phyloP scores from a whole-genome alignment of 1,140 invertebrate species.

The Pseudobourletiella spinata region DNA sequence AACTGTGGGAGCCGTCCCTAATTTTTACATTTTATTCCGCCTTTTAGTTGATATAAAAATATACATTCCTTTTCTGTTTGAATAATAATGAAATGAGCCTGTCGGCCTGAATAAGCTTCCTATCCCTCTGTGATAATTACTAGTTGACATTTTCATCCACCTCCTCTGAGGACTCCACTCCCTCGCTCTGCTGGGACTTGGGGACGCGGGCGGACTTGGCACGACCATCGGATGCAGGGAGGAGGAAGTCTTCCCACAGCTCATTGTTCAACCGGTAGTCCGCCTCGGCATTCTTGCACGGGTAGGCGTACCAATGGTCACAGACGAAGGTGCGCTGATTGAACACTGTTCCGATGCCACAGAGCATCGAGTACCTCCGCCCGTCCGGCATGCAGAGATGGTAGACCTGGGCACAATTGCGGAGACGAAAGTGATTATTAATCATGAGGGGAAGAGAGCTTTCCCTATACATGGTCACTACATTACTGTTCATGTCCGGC shows the following conservation, averaged over 20 bases:
- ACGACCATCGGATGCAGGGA: neutral
- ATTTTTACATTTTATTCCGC: no score
- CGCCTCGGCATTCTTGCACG: slow-evolving; percentile 24
- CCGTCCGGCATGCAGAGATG: slow-evolving; percentile 33
- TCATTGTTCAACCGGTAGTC: slow-evolving; percentile 26
- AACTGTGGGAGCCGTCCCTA: no score
- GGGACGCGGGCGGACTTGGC: neutral
- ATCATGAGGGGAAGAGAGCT: no score
- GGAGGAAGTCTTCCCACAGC: slow-evolving; percentile 17
- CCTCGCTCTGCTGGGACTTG: neutral
- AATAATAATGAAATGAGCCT: no score
- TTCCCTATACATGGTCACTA: no score
- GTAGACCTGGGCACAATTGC: slow-evolving; percentile 25
- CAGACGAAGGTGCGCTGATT: slow-evolving; percentile 32
- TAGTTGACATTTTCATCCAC: no score
- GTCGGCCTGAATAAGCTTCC: no score
- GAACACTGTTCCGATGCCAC: slow-evolving; percentile 33
- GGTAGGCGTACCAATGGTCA: slow-evolving; percentile 35
- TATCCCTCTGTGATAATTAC: no score
- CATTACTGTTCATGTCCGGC: no score
- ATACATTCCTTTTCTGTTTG: no score
- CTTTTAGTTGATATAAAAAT: no score
- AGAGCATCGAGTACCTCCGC: slow-evolving; percentile 26
- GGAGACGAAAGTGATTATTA: no score
- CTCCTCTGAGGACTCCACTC: neutral